Evolutionary conservation across 2,113 vertebrate genomes (phyloP).

Genomic region (Sebastes schlegelii): DNA sequence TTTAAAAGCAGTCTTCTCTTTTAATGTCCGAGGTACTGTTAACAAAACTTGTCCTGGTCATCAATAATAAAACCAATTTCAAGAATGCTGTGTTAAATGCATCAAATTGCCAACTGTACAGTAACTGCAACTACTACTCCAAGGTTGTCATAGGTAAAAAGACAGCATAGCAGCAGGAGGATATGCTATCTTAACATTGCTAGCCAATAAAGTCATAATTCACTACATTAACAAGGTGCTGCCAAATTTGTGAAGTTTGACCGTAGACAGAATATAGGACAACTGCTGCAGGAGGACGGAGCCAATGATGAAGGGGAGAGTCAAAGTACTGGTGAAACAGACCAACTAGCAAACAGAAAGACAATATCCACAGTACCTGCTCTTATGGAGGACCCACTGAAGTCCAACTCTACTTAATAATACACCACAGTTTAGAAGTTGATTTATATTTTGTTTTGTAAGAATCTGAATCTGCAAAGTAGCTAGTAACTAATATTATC

Average conservation of each 20-base stretch:
- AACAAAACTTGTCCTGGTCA: not conserved
- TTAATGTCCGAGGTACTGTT: not conserved
- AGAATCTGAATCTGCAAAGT: too few species aligned
- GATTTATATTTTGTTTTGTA: too few species aligned
- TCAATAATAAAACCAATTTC: slow-evolving; percentile 7
- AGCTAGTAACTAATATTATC: too few species aligned
- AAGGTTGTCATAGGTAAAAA: not conserved
- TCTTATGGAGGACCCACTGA: too few species aligned
- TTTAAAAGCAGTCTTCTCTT: not conserved
- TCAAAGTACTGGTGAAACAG: not conserved
- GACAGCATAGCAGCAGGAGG: not conserved
- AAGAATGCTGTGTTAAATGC: not conserved
- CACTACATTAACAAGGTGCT: not conserved
- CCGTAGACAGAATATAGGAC: not conserved
- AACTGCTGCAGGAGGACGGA: not conserved
- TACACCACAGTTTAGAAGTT: too few species aligned
- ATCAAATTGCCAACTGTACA: slow-evolving; percentile 3
- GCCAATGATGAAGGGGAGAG: not conserved
- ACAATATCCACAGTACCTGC: too few species aligned
- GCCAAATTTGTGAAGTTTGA: not conserved
- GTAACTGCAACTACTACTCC: not conserved
- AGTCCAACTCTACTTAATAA: too few species aligned
- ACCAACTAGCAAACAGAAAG: too few species aligned
- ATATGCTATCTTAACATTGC: not conserved
- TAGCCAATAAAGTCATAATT: not conserved